Evolutionary conservation across 2,797 vertebrate species (phyloP), one percentile per base, ranked within the genome.

Genomic region (Malacoraja senta): DNA sequence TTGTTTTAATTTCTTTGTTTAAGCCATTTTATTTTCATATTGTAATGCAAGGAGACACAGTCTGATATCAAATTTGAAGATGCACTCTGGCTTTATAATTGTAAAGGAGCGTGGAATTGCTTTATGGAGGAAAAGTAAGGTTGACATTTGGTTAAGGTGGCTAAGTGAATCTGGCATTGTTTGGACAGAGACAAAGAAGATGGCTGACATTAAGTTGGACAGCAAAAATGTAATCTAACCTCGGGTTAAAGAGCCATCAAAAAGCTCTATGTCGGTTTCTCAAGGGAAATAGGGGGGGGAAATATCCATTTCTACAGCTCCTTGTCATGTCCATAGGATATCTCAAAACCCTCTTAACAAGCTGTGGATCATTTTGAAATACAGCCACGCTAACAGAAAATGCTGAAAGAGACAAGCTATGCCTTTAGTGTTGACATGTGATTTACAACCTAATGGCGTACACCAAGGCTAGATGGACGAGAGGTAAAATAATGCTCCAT

Each of bases 91-190:
- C 8, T 83, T 83, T 1, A 53, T 83, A 83, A 83, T 83, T 58
- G 44, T 10, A 61, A 58, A 83, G 24, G 44, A 53, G n/a, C 58
- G 24, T 83, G 81, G 4, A 83, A 83, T 83, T 83, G 81, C 81
- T 83, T 83, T 58, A 81, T 24, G 19, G 24, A 61, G 53, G 80
- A 26, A 83, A 83, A 58, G 44, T 26, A 83, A 13, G 32, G 58
- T 65, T 88, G 61, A 88, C 84, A 19, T 88, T 65, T 88, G 58
- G 29, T 88, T 65, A 19, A 8, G 29, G n/a, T 86, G n/a, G 29
- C n/a, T 65, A 88, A 88, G 15, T 86, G 61, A 88, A 35, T 12
- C 84, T 88, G 84, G n/a, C 84, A 35, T 88, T 88, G 65, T 88
- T 88, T 32, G 84, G 61, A 17, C n/a, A 58, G 15, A 8, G 61